Percentiles rank a stretch among this genome's conserved stretches.
These are phyloP conservation scores for Lophochroa leadbeateri DNA, from an alignment of 2,113 vertebrate species.

Conservation along the genomic window DNA sequence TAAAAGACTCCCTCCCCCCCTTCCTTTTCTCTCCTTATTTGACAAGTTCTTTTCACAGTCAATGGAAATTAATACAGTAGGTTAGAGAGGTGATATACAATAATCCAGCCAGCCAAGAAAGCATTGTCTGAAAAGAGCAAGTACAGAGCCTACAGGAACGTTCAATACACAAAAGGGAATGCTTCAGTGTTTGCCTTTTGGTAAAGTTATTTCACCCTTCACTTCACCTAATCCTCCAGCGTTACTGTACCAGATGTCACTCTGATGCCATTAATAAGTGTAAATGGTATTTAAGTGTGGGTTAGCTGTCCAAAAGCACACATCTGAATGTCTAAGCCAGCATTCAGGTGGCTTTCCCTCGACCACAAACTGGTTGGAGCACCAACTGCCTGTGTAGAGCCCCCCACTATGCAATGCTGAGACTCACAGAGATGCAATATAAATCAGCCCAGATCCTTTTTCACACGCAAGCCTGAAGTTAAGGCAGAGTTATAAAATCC, in stretches of 20 bases:
- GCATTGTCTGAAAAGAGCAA: slow-evolving; percentile 43
- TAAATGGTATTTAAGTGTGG: not conserved
- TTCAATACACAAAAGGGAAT: slow-evolving; percentile 24
- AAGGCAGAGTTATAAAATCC: not conserved
- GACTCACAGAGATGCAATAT: not conserved
- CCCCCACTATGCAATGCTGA: fast-evolving
- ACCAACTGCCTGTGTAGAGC: not conserved
- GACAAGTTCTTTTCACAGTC: slow-evolving; percentile 57
- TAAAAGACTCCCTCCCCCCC: not conserved
- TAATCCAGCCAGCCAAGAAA: slow-evolving; percentile 56
- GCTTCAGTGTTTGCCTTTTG: slow-evolving; percentile 17
- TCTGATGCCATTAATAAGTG: not conserved
- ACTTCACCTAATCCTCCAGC: slow-evolving; percentile 13
- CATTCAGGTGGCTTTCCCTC: not conserved
- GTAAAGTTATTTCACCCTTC: slow-evolving; percentile 52
- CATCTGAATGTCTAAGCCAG: fast-evolving
- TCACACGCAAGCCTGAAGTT: not conserved
- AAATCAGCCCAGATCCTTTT: not conserved
- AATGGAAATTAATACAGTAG: slow-evolving; percentile 69
- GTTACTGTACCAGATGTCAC: not conserved
- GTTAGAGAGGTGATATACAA: slow-evolving; percentile 60
- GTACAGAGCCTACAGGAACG: slow-evolving; percentile 34
- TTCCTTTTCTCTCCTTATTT: slow-evolving; percentile 1
- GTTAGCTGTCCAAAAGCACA: not conserved
- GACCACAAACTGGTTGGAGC: not conserved